A percentile compares a stretch with the other conserved stretches of the same genome.
Evolutionary conservation across 2,113 vertebrate species (phyloP).

Genomic region (Montifringilla adamsi): DNA sequence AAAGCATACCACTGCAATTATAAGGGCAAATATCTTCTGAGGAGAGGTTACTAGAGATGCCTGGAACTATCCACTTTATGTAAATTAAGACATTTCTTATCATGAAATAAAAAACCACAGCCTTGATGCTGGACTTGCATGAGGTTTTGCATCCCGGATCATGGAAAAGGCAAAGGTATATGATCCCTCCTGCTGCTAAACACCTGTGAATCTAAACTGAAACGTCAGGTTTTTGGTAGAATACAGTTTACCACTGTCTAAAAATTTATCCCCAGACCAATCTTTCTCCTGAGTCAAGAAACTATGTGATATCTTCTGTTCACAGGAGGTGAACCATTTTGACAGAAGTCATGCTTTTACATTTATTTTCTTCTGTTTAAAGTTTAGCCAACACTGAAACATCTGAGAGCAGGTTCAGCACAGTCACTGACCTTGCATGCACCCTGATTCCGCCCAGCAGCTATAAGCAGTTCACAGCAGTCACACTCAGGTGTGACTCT

Average conservation of each 20-base stretch:
- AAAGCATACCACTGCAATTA: not conserved
- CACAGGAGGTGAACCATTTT: not conserved
- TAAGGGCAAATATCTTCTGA: not conserved
- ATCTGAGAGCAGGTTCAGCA: not conserved
- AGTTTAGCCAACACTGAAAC: not conserved
- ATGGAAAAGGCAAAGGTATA: not conserved
- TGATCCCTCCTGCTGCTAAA: not conserved
- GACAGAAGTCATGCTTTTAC: not conserved
- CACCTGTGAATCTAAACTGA: not conserved
- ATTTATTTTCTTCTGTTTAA: not conserved
- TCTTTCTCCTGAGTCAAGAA: not conserved
- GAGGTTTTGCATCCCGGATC: not conserved
- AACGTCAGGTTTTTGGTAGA: not conserved
- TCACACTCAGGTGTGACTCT: not conserved
- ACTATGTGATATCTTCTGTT: not conserved
- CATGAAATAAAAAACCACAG: not conserved
- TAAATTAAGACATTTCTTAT: not conserved
- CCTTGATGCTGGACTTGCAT: not conserved
- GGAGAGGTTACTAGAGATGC: not conserved
- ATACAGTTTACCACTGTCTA: not conserved
- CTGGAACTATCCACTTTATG: not conserved
- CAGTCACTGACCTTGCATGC: not conserved
- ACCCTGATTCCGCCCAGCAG: not conserved
- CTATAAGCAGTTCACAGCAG: not conserved
- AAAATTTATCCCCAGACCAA: not conserved